These are phyloP conservation scores for Rissa tridactyla DNA, from an alignment of 2,113 vertebrate species.

Conservation along the genomic window DNA sequence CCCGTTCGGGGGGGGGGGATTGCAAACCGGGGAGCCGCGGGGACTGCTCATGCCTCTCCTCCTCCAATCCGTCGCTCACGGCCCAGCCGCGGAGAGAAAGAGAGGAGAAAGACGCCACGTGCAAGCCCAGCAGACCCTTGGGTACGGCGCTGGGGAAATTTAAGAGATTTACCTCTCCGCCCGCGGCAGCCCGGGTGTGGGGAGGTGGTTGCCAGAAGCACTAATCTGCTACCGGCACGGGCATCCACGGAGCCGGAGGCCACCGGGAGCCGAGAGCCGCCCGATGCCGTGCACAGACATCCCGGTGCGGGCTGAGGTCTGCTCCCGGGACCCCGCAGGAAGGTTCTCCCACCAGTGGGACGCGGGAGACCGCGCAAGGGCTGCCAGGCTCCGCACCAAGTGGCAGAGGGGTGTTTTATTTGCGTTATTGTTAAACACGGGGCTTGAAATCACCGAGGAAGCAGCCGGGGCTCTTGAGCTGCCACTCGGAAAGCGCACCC, in stretches of 20 bases:
- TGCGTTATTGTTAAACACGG: rapidly evolving
- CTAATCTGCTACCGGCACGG: not conserved
- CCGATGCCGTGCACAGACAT: not conserved
- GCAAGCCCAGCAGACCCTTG: not conserved
- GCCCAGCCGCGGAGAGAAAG: not conserved
- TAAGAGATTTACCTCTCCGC: not conserved
- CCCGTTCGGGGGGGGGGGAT: rapidly evolving
- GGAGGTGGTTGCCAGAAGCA: not conserved
- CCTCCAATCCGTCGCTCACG: not conserved
- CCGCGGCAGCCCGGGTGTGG: not conserved
- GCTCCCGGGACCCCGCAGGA: not conserved
- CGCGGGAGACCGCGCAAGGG: not conserved
- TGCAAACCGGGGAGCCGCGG: not conserved
- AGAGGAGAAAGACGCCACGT: not conserved
- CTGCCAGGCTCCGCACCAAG: rapidly evolving
- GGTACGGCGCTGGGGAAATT: too few species aligned
- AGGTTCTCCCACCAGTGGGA: not conserved
- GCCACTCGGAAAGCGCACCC: not conserved
- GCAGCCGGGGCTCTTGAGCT: not conserved
- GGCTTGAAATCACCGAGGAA: not conserved
- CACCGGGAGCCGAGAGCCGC: not conserved
- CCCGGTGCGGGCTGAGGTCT: not conserved
- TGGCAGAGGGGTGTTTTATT: too few species aligned
- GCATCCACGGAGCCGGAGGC: not conserved
- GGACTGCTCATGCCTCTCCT: not conserved